Evolutionary conservation across 2,113 vertebrate genomes (phyloP).

Genomic region (Scartelaos histophorus): DNA sequence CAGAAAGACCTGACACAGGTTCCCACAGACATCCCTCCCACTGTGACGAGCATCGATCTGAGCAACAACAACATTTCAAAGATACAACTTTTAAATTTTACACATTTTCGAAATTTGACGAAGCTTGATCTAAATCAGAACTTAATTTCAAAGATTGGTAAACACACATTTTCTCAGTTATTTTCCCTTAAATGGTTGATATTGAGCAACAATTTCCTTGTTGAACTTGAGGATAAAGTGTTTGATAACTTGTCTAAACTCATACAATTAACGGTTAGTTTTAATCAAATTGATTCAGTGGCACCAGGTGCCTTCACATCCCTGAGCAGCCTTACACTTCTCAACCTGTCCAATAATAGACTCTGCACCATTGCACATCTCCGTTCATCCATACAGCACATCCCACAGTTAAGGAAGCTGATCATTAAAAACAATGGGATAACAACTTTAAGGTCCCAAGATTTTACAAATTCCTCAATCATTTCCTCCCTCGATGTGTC

Average conservation of each 20-base stretch:
- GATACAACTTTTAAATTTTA: constrained; percentile 53
- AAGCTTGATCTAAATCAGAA: constrained; percentile 56
- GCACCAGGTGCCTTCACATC: constrained; percentile 43
- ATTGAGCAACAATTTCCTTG: constrained; percentile 57
- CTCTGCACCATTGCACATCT: constrained; percentile 30
- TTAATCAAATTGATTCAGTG: constrained; percentile 46
- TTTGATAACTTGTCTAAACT: constrained; percentile 66
- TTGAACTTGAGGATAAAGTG: constrained; percentile 16
- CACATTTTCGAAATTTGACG: constrained; percentile 20
- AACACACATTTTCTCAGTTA: constrained; percentile 44
- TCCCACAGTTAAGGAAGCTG: constrained; percentile 44
- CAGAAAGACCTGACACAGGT: constrained; percentile 11
- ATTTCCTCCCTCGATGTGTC: constrained; percentile 56
- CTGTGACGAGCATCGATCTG: constrained; percentile 52
- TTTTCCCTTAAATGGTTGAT: constrained; percentile 49
- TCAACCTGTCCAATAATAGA: constrained; percentile 65
- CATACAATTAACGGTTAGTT: constrained; percentile 37
- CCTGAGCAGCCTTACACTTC: constrained; percentile 44
- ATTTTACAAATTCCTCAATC: constrained; percentile 48
- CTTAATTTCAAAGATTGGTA: constrained; percentile 36
- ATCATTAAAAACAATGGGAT: constrained; percentile 6
- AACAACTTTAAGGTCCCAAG: constrained; percentile 32
- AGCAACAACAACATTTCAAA: constrained; percentile 55
- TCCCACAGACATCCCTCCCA: constrained; percentile 60
- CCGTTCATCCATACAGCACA: constrained; percentile 40